Conservation (phyloP, 2,888 invertebrate species). For the Lapara coniferarum region DNA sequence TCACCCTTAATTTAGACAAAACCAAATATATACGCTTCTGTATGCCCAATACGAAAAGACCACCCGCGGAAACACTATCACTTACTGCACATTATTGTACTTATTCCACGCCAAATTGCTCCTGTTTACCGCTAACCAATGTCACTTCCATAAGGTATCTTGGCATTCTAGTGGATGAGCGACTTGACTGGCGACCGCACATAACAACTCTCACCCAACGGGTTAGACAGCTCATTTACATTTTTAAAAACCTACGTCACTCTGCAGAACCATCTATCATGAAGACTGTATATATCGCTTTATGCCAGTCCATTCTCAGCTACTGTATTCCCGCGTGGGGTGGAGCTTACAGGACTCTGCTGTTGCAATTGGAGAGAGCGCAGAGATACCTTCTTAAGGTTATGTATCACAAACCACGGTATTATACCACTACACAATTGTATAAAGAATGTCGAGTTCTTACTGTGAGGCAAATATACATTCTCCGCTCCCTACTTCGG, state of each 20-base stretch:
- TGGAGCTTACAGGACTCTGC: conserved; percentile 2
- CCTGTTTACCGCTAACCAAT: not conserved
- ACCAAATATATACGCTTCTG: no score
- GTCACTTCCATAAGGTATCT: no score
- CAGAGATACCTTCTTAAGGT: conserved; percentile 9
- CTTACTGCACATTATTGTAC: not conserved
- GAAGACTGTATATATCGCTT: conserved; percentile 5
- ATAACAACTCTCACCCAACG: not conserved
- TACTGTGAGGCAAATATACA: conserved; percentile 1
- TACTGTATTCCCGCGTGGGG: conserved; percentile 9
- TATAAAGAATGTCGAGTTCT: conserved; percentile 3
- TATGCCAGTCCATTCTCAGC: conserved; percentile 11
- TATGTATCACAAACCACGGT: conserved; percentile 3
- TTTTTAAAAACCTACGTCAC: conserved; percentile 17
- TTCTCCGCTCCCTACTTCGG: conserved; percentile 1
- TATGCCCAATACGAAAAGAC: no score
- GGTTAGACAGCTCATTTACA: conserved; percentile 1
- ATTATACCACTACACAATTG: not conserved
- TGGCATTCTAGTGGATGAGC: not conserved
- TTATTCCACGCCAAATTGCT: not conserved
- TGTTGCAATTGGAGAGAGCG: conserved; percentile 13
- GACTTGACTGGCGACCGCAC: not conserved
- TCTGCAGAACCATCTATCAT: not conserved
- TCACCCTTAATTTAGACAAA: no score
- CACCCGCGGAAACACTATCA: no score